These are phyloP conservation scores for Doryteuthis pealeii DNA, from an alignment of 1,140 invertebrate genomes.

Conservation along the genomic window DNA sequence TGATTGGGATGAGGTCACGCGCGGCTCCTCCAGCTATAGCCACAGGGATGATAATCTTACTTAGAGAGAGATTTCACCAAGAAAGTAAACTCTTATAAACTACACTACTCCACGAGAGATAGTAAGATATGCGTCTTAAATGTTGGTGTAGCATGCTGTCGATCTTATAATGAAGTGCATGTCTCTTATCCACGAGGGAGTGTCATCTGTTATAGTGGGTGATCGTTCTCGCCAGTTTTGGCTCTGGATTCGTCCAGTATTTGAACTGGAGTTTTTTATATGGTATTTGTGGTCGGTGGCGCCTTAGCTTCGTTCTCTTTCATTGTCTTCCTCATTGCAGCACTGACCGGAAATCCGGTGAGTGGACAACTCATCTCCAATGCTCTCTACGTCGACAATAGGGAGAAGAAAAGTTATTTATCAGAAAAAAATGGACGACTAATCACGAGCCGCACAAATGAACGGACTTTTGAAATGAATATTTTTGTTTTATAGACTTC, in stretches of 20 bases:
- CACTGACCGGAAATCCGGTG: not conserved
- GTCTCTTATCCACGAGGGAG: not conserved
- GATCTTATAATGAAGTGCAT: too few species aligned
- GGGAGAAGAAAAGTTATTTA: not conserved
- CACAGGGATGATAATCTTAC: too few species aligned
- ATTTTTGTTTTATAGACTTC: too few species aligned
- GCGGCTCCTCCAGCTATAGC: too few species aligned
- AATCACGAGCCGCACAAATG: too few species aligned
- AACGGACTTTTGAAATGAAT: too few species aligned
- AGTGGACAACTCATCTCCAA: not conserved
- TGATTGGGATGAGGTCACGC: too few species aligned
- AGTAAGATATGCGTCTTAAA: too few species aligned
- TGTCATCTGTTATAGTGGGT: not conserved
- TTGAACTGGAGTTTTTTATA: not conserved
- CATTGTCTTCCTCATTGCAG: not conserved
- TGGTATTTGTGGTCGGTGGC: not conserved
- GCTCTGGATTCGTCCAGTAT: not conserved
- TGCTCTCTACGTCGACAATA: not conserved
- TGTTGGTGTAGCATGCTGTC: too few species aligned
- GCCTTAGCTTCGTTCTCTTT: not conserved
- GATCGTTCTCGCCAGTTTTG: not conserved
- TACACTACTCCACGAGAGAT: too few species aligned
- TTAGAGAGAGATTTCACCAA: too few species aligned
- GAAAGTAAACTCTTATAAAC: too few species aligned
- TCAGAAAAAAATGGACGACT: not conserved